A percentile compares a stretch with the other conserved stretches of the same genome.
These are phyloP conservation scores for Pantala flavescens DNA, from an alignment of 1,140 invertebrate genomes.

Conservation along the genomic window DNA sequence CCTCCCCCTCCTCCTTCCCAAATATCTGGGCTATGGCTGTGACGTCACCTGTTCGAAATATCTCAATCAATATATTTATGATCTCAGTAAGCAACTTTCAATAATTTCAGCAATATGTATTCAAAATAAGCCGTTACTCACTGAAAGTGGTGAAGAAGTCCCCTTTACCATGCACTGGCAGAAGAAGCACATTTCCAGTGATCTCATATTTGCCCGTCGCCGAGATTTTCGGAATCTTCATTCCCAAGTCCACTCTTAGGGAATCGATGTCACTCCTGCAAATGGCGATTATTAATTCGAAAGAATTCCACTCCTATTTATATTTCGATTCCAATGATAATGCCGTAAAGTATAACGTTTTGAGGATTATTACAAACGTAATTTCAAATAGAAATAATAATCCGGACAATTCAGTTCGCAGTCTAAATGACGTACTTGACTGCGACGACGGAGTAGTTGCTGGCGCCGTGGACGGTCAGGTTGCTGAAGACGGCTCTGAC, in stretches of 20 bases:
- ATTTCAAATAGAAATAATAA: too few species aligned
- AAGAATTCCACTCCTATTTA: too few species aligned
- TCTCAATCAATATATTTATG: not conserved
- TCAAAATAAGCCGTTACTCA: constrained; percentile 37
- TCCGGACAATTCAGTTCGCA: too few species aligned
- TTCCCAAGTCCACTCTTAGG: constrained; percentile 52
- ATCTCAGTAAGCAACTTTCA: not conserved
- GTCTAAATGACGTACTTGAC: constrained; percentile 33
- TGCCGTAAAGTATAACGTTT: too few species aligned
- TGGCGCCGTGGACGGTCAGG: constrained; percentile 56
- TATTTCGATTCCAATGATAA: too few species aligned
- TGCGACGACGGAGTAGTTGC: constrained; percentile 52
- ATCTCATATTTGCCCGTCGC: constrained; percentile 61
- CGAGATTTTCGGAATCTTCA: constrained; percentile 58
- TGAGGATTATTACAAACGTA: too few species aligned
- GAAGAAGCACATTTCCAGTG: constrained; percentile 58
- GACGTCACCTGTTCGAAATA: constrained; percentile 47
- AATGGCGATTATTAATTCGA: too few species aligned
- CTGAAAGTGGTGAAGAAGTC: constrained; percentile 67
- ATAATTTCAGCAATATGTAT: not conserved
- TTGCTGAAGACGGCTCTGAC: constrained; percentile 58
- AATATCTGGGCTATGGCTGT: constrained; percentile 56
- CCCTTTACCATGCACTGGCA: constrained; percentile 61
- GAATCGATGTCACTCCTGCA: constrained; percentile 52
- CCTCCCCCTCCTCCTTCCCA: constrained; percentile 47